These are phyloP conservation scores for Chrysochloris asiatica DNA, from an alignment of 2,113 vertebrate genomes.

Conservation along the genomic window DNA sequence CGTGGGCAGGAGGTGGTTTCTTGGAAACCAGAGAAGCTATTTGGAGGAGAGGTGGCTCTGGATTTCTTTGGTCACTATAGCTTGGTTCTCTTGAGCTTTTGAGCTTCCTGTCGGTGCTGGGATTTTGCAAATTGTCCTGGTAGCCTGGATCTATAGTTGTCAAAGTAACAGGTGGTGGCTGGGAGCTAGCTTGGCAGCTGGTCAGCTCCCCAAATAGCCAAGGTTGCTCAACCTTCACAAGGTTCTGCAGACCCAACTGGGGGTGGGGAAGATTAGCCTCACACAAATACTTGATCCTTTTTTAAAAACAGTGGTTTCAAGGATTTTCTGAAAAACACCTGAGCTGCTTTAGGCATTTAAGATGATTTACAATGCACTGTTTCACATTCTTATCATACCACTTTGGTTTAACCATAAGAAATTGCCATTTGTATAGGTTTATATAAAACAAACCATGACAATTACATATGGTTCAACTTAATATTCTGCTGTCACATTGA, in stretches of 20 bases:
- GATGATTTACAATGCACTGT: background rate
- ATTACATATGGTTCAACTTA: background rate
- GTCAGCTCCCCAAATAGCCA: constrained; percentile 22
- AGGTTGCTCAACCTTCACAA: background rate
- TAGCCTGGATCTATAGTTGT: background rate
- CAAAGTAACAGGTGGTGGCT: constrained; percentile 24
- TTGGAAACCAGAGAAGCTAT: background rate
- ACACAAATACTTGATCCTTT: background rate
- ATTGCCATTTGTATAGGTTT: background rate
- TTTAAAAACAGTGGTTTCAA: constrained; percentile 2
- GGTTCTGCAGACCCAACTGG: background rate
- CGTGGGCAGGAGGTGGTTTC: background rate
- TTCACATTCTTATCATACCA: background rate
- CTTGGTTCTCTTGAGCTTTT: background rate
- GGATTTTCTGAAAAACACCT: background rate
- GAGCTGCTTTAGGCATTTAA: background rate
- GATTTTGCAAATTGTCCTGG: background rate
- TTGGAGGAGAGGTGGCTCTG: background rate
- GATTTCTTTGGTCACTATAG: background rate
- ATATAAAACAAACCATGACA: background rate
- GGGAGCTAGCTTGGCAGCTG: constrained; percentile 22
- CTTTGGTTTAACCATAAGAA: background rate
- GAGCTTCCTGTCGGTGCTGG: background rate
- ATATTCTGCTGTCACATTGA: background rate
- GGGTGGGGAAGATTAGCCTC: background rate